A percentile compares a stretch with the other conserved stretches of the same genome.
Evolutionary conservation across 2,797 vertebrate genomes (phyloP).

Genomic region (Lacerta viridis): DNA sequence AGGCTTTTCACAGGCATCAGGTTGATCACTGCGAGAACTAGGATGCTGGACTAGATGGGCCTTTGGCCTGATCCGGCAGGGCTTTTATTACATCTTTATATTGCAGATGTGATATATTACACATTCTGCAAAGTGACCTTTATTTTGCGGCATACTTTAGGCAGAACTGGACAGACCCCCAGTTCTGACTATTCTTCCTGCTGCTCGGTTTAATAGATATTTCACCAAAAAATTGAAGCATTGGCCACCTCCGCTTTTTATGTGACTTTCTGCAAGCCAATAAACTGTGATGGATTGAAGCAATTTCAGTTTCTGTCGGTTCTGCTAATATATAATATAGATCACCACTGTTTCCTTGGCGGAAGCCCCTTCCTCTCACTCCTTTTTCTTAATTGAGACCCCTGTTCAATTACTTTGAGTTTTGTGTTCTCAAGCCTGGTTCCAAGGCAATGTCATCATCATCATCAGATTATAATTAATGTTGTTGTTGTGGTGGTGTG

Average conservation of each 20-base stretch:
- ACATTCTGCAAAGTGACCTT: background rate
- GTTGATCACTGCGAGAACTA: no score
- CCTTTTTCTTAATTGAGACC: background rate
- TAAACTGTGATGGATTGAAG: conserved; percentile 1
- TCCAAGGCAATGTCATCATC: background rate
- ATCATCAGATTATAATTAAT: no score
- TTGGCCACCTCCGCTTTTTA: background rate
- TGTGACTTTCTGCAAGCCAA: background rate
- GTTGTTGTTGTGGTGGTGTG: no score
- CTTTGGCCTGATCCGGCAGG: background rate
- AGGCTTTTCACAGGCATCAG: no score
- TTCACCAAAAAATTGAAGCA: background rate
- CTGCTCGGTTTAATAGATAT: background rate
- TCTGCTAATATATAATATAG: conserved; percentile 1
- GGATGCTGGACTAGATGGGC: no score
- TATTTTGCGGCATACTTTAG: background rate
- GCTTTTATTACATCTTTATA: no score
- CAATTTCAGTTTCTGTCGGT: background rate
- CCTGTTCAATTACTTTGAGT: background rate
- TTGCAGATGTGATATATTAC: no score
- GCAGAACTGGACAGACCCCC: background rate
- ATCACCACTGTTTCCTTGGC: background rate
- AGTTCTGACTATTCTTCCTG: background rate
- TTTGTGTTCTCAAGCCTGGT: background rate
- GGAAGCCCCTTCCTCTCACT: background rate